A percentile compares a stretch with the other conserved stretches of the same genome.
Conservation (phyloP, 2,797 vertebrate species). For the Brachyrhaphis roseni region DNA sequence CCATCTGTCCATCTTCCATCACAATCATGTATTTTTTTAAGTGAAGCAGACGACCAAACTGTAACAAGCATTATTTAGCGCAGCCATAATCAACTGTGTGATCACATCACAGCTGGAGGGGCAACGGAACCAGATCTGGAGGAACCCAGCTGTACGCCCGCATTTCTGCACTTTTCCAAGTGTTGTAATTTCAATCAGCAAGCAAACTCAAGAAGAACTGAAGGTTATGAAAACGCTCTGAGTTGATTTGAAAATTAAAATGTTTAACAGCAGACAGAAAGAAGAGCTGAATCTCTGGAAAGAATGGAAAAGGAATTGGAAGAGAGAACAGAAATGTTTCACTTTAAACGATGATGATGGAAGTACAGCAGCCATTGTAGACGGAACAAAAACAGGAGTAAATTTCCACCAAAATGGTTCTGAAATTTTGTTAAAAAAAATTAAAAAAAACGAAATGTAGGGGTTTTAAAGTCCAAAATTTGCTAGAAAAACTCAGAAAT, state of each 20-base stretch:
- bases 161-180: not conserved
- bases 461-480: no score
- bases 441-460: no score
- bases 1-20: not conserved
- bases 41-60: not conserved
- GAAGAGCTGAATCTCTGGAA: not conserved
- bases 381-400: no score
- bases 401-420: no score
- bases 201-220: not conserved
- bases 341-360: not conserved
- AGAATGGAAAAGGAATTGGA: not conserved
- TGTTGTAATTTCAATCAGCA: not conserved
- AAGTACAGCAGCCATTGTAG: no score
- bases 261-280: not conserved
- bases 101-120: not conserved
- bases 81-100: not conserved
- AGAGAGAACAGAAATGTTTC: not conserved
- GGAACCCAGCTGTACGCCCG: not conserved
- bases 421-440: no score
- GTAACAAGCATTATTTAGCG: not conserved
- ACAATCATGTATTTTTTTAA: not conserved
- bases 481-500: no score
- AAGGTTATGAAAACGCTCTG: not conserved
- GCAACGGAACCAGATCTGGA: not conserved
- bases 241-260: not conserved